phyloP scores from a whole-genome alignment of 2,888 invertebrate genomes.

The Hypsopygia costalis region DNA sequence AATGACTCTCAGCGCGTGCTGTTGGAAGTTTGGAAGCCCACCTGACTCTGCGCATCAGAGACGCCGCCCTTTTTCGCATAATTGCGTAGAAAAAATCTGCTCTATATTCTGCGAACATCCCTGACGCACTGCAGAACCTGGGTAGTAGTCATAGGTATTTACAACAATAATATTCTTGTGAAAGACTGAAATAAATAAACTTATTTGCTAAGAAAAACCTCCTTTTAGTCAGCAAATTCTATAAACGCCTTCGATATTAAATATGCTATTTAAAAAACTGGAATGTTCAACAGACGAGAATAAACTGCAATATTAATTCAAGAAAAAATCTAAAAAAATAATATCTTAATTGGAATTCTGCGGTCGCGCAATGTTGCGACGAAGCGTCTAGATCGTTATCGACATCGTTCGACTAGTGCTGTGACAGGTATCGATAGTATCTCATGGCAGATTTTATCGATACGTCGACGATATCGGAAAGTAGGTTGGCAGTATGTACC shows the following conservation, averaged over 20 bases:
- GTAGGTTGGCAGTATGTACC: constrained; percentile 13
- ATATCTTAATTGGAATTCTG: constrained; percentile 29
- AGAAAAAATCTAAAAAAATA: constrained; percentile 16
- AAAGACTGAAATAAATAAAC: too few species aligned
- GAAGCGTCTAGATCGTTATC: constrained; percentile 40
- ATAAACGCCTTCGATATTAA: too few species aligned
- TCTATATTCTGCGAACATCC: too few species aligned
- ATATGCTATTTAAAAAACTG: constrained; percentile 4
- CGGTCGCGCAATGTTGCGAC: constrained; percentile 28
- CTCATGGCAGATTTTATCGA: constrained; percentile 42
- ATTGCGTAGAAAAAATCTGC: too few species aligned
- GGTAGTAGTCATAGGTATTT: too few species aligned
- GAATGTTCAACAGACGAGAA: not conserved
- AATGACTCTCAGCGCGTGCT: too few species aligned
- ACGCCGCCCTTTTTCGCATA: too few species aligned
- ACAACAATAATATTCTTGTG: too few species aligned
- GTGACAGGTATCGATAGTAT: constrained; percentile 56
- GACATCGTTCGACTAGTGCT: constrained; percentile 42
- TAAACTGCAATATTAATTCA: constrained; percentile 1
- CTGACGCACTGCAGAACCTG: too few species aligned
- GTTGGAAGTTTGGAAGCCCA: too few species aligned
- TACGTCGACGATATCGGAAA: constrained; percentile 33
- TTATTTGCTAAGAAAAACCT: not conserved
- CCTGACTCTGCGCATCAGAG: too few species aligned
- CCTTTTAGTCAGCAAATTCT: too few species aligned